Base-by-base conservation (phyloP, 2,888 invertebrate genomes). In the Nomada flava region DNA sequence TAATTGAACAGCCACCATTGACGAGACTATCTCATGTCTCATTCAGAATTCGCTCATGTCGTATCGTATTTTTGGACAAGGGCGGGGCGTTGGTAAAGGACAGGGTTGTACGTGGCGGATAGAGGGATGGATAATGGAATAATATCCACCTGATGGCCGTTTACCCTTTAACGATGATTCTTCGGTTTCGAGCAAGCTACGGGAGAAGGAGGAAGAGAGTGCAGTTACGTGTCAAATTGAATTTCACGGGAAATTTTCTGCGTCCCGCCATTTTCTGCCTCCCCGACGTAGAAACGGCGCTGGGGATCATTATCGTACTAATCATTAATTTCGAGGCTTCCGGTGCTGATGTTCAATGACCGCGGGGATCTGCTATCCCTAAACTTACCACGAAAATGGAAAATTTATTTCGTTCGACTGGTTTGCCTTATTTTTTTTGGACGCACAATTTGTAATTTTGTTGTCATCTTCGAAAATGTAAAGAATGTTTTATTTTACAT, bases 111-210 rank as follows among this genome's bases (percentile, higher is more conserved):
- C 44, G 52, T 62, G 70, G 73, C 29, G 74, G 74, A 68, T 77
- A 81, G 79, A 78, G 88, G 89, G 80, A 78, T 29, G 68, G 78
- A 76, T 87, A 88, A 88, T 86, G 82, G 86, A 84, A 81, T 86
- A 85, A 88, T 87, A 86, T 87, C 78, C 81, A 77, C 69, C 79
- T 79, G 86, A 88, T 88, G 86, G 88, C 81, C 89, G 83, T 89
- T 89, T 86, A 89, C 87, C 87, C 90, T 88, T 89, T 88, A 89
- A 87, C 87, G 89, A 87, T 89, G 88, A 88, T 88, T 83, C 81
- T 87, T 77, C 82, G 87, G 82, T 78, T 89, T 83, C 76, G 75
- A 81, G 84, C 71, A 72, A 69, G 80, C 79, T 79, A 75, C 69
- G 68, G 67, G 77, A 23, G 57, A 23, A 57, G 26, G 23, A 57